Base-by-base conservation (phyloP, 2,113 vertebrate species). In the Entelurus aequoreus region DNA sequence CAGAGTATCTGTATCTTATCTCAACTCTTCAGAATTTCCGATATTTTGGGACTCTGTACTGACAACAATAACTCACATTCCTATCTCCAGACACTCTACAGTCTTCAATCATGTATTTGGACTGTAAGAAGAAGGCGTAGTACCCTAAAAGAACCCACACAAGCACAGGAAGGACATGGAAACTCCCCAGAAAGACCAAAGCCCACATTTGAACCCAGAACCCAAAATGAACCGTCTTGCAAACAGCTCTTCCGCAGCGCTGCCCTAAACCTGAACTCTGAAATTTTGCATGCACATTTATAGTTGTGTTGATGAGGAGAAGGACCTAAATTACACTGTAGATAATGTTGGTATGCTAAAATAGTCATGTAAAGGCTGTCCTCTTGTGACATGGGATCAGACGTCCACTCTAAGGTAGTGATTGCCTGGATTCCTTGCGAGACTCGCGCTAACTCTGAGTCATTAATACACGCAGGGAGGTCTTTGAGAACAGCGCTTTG, bases 401-500 rank as follows among this genome's bases (percentile, higher is more conserved):
- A 77, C 71, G 57, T 62, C 54, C 40, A 10, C 60, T 69, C 42
- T 52, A 69, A 72, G 46, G 46, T 38, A 74, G 66, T 47, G 71
- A 81, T 69, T 68, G 82, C 70, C 67, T 35, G 70, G 82, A 82
- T 80, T 81, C 70, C 65, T 52, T 40, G 57, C 76, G 76, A 84
- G 80, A 79, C 81, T 72, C 77, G 82, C 81, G 79, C 87, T 84
- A 83, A 86, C 71, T 74, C 66, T 54, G 80, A 86, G 77, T 67
- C 73, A 79, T 84, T 85, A 81, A 90, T 90, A 90, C 87, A 88
- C 89, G 89, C 84, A 88, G 79, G 76, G 85, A 84, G 83, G 84
- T 84, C 84, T 81, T 81, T 74, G 76, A 79, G 73, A 78, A 68
- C 75, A 60, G 83, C 60, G 72, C 77, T 83, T 87, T 87, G 81